A percentile compares a stretch with the other conserved stretches of the same genome.
These are phyloP conservation scores for Semotilus atromaculatus DNA, from an alignment of 2,797 vertebrate genomes.

Conservation along the genomic window DNA sequence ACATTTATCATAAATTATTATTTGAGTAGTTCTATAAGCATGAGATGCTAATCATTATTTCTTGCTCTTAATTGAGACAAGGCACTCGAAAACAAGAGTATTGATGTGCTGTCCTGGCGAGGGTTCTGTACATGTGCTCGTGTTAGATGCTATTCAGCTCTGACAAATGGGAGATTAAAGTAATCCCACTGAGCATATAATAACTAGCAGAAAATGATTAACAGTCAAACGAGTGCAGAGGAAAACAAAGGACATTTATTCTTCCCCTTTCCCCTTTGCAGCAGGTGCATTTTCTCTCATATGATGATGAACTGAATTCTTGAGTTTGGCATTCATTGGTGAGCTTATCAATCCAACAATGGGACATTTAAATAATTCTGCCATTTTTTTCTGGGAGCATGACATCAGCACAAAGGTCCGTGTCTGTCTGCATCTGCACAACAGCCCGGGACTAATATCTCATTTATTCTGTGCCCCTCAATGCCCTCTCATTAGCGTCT, in stretches of 20 bases:
- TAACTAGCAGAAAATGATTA: conserved; percentile 56
- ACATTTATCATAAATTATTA: conserved; percentile 7
- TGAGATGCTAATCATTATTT: background rate
- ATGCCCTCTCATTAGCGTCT: conserved; percentile 53
- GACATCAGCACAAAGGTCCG: conserved; percentile 84
- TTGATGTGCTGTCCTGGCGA: background rate
- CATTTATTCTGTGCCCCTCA: conserved; percentile 53
- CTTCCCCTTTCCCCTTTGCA: conserved; percentile 73
- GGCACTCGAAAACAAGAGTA: conserved; percentile 56
- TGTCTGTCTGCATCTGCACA: conserved; percentile 83
- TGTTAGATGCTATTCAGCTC: conserved; percentile 11
- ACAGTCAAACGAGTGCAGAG: conserved; percentile 48
- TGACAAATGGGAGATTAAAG: conserved; percentile 54
- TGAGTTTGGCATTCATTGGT: conserved; percentile 79
- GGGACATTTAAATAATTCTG: conserved; percentile 82
- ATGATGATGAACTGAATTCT: conserved; percentile 83
- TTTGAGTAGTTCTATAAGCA: conserved; percentile 1
- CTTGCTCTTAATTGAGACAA: conserved; percentile 9
- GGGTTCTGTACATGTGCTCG: conserved; percentile 8
- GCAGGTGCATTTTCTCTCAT: conserved; percentile 83
- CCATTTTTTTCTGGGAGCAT: conserved; percentile 80
- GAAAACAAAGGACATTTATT: conserved; percentile 78
- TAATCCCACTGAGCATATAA: conserved; percentile 58
- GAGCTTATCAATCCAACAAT: conserved; percentile 81
- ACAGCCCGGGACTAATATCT: conserved; percentile 74